A percentile compares a stretch with the other conserved stretches of the same genome.
Conservation (phyloP, 2,888 invertebrate species). For the Cryptocephalus moraei region DNA sequence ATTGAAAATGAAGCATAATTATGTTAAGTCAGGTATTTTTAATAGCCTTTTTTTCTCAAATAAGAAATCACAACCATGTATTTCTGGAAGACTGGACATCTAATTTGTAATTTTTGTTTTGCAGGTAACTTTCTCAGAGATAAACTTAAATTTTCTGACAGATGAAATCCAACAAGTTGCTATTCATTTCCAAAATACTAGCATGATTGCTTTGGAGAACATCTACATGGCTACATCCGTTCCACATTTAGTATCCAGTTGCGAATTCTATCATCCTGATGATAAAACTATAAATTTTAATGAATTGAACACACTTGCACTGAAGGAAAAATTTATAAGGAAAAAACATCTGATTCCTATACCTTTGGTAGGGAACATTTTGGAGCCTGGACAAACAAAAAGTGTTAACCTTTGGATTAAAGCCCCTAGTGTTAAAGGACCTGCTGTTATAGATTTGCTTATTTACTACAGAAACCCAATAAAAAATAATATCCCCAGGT, state of each 20-base stretch:
- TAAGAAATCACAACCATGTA: too few species aligned
- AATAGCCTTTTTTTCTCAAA: too few species aligned
- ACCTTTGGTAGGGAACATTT: conserved; percentile 36
- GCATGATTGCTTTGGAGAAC: conserved; percentile 52
- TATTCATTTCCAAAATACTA: conserved; percentile 59
- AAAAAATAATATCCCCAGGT: conserved; percentile 30
- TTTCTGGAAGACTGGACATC: too few species aligned
- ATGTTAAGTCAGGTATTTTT: too few species aligned
- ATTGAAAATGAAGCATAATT: too few species aligned
- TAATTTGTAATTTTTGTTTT: conserved; percentile 9
- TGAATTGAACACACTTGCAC: conserved; percentile 21
- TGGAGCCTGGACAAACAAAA: conserved; percentile 44
- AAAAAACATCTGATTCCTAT: conserved; percentile 39
- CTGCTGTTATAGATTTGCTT: conserved; percentile 53
- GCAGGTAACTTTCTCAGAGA: conserved; percentile 61
- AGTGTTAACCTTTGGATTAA: conserved; percentile 55
- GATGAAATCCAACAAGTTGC: conserved; percentile 63
- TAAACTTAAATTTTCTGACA: conserved; percentile 55
- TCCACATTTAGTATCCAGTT: conserved; percentile 47
- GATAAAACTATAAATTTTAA: conserved; percentile 9
- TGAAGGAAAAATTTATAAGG: conserved; percentile 31
- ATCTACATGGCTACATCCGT: conserved; percentile 58
- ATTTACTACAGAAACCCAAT: conserved; percentile 59
- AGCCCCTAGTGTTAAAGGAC: conserved; percentile 55
- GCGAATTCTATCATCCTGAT: conserved; percentile 23